phyloP scores from a whole-genome alignment of 2,888 invertebrate species.

The Macaria notata region DNA sequence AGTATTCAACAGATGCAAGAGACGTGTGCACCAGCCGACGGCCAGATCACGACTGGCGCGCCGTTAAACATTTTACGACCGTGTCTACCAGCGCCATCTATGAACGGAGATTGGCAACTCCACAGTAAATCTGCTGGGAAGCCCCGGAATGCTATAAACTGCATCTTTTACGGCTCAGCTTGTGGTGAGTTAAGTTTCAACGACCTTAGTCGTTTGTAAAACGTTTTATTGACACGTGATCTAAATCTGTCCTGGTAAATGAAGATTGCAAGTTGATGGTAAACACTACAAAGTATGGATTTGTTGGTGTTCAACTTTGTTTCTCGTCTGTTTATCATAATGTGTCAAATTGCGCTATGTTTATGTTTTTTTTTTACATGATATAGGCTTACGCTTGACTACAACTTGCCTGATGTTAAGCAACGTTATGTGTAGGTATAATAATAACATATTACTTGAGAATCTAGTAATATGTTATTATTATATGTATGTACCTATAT shows the following conservation, averaged over 20 bases:
- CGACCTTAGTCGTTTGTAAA: constrained; percentile 59
- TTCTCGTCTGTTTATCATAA: too few relatives aligned
- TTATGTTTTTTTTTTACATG: too few relatives aligned
- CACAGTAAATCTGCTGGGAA: constrained; percentile 50
- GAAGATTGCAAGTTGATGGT: neutral
- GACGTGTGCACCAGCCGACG: constrained; percentile 39
- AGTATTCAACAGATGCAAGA: constrained; percentile 5
- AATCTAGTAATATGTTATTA: too few relatives aligned
- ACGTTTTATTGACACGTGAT: constrained; percentile 43
- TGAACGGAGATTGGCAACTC: constrained; percentile 65
- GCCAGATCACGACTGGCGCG: constrained; percentile 48
- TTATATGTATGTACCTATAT: too few relatives aligned
- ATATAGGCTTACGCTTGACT: too few relatives aligned
- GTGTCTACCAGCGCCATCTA: constrained; percentile 66
- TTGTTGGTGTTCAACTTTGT: too few relatives aligned
- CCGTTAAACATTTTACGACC: constrained; percentile 67
- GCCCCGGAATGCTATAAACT: constrained; percentile 48
- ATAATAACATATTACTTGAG: too few relatives aligned
- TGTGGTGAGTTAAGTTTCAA: constrained; percentile 68
- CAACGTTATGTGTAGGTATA: neutral
- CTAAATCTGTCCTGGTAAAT: constrained; percentile 11
- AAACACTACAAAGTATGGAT: neutral
- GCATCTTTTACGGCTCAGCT: constrained; percentile 66
- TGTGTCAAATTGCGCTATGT: too few relatives aligned
- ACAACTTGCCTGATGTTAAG: too few relatives aligned